phyloP scores from a whole-genome alignment of 2,113 vertebrate genomes.

The Microcebus tavaratra region DNA sequence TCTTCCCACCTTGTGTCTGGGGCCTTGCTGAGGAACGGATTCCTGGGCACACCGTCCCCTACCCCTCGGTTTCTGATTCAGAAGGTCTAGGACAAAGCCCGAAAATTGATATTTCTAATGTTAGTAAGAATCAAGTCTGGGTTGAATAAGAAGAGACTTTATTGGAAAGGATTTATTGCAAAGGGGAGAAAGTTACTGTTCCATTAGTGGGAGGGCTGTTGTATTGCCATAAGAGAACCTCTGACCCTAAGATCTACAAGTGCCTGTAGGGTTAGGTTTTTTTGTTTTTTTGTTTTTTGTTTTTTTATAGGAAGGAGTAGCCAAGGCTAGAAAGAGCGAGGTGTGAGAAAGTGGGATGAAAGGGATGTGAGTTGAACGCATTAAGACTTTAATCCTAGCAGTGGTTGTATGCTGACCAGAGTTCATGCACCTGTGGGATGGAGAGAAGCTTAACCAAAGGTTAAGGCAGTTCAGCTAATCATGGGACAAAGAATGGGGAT shows the following conservation, averaged over 20 bases:
- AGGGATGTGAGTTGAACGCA: too few species aligned
- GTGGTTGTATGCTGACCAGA: not conserved
- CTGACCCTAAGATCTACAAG: not conserved
- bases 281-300: not conserved
- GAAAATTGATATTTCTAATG: not conserved
- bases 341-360: too few species aligned
- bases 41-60: not conserved
- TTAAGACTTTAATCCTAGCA: not conserved
- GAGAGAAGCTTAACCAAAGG: not conserved
- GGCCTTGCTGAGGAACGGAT: not conserved
- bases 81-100: not conserved
- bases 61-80: not conserved
- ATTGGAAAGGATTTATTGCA: too few species aligned
- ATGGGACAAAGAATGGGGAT: not conserved
- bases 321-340: too few species aligned
- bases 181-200: too few species aligned
- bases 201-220: too few species aligned
- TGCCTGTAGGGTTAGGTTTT: not conserved
- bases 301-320: too few species aligned
- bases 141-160: too few species aligned
- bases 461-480: not conserved
- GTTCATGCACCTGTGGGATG: not conserved
- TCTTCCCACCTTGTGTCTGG: not conserved
- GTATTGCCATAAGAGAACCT: too few species aligned
- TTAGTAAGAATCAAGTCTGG: not conserved